phyloP scores from a whole-genome alignment of 2,797 vertebrate genomes.

The Pipistrellus pygmaeus region DNA sequence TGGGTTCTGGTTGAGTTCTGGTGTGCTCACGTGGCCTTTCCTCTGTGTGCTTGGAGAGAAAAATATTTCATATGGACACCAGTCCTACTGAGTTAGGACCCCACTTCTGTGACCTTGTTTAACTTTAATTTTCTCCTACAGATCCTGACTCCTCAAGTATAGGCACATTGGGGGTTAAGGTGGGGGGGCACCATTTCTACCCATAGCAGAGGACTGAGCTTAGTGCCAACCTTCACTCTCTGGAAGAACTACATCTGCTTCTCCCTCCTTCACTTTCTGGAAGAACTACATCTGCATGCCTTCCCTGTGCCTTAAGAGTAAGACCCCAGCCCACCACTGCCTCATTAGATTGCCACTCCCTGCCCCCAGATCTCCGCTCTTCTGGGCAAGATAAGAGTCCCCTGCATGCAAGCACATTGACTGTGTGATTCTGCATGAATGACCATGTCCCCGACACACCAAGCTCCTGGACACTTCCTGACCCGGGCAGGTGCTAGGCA shows the following conservation, averaged over 20 bases:
- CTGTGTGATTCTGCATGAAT: not conserved
- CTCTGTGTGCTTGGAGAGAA: not conserved
- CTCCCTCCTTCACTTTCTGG: not conserved
- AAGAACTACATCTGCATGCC: not conserved
- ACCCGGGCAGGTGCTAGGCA: not conserved
- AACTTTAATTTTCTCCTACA: not conserved
- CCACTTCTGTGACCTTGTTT: not conserved
- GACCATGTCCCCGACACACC: rapidly evolving
- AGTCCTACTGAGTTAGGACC: not conserved
- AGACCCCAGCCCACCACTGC: not conserved
- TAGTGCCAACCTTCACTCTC: not conserved
- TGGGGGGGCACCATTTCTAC: not conserved
- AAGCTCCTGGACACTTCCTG: not conserved
- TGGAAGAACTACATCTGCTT: not conserved
- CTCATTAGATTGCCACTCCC: not conserved
- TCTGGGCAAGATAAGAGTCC: not conserved
- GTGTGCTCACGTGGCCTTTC: not conserved
- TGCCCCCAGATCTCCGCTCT: not conserved
- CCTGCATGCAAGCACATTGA: no score
- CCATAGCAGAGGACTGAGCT: not conserved
- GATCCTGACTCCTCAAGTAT: not conserved
- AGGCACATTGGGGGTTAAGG: not conserved
- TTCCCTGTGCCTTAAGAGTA: not conserved
- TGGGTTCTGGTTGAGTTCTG: not conserved
- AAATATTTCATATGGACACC: not conserved